Percentiles rank a stretch among this genome's conserved stretches.
These are phyloP conservation scores for Agriotes lineatus DNA, from an alignment of 2,888 invertebrate species.

Conservation along the genomic window DNA sequence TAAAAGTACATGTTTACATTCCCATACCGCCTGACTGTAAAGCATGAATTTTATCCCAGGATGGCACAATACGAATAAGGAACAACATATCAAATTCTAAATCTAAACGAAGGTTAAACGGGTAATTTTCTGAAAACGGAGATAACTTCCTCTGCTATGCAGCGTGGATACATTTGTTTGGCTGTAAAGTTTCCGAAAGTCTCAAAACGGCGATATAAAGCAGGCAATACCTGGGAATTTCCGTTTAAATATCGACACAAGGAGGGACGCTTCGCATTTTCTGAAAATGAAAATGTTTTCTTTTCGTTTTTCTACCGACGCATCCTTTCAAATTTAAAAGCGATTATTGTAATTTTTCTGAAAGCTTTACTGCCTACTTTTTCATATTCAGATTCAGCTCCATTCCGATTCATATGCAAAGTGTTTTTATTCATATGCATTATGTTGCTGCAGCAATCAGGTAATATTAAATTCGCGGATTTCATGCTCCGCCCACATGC, in stretches of 20 bases:
- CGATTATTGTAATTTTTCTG: slow-evolving; percentile 36
- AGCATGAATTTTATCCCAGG: no score
- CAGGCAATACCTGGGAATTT: slow-evolving; percentile 20
- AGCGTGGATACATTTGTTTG: slow-evolving; percentile 10
- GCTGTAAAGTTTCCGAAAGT: slow-evolving; percentile 11
- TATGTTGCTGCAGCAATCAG: slow-evolving; percentile 24
- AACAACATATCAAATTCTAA: no score
- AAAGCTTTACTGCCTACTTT: slow-evolving; percentile 25
- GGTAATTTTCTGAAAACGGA: slow-evolving; percentile 7
- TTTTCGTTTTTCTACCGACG: slow-evolving; percentile 19
- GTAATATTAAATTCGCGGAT: slow-evolving; percentile 31
- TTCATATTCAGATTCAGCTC: slow-evolving; percentile 27
- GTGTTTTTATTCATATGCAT: slow-evolving; percentile 25
- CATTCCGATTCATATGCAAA: slow-evolving; percentile 33
- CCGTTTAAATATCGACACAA: slow-evolving; percentile 16
- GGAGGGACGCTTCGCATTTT: slow-evolving; percentile 8
- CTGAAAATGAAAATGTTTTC: slow-evolving; percentile 14
- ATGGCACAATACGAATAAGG: no score
- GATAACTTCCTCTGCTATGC: not conserved
- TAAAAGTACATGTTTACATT: no score
- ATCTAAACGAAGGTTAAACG: not conserved
- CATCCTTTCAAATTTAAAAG: slow-evolving; percentile 38
- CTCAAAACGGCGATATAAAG: slow-evolving; percentile 14
- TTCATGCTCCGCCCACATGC: slow-evolving; percentile 3
- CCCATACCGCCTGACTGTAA: no score